A percentile compares a stretch with the other conserved stretches of the same genome.
These are phyloP conservation scores for Mycteria americana DNA, from an alignment of 2,797 vertebrate genomes.

Conservation along the genomic window DNA sequence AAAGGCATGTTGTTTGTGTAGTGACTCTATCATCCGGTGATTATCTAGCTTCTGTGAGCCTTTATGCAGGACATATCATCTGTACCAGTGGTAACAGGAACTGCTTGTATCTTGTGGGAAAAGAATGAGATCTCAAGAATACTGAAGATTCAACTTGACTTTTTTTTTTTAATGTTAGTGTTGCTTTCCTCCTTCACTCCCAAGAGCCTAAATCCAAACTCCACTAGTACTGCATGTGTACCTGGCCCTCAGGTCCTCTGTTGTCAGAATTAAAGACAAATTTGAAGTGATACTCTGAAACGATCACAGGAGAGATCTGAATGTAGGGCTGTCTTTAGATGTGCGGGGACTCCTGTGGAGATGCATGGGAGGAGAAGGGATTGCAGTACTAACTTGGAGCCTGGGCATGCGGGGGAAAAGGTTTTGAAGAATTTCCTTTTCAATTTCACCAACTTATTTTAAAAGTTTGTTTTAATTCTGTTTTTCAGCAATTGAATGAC, in stretches of 20 bases:
- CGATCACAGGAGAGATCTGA: neutral
- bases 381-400: neutral
- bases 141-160: neutral
- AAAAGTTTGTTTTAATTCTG: neutral
- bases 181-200: neutral
- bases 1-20: neutral
- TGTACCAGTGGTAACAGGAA: neutral
- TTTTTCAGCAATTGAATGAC: constrained; percentile 91
- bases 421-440: neutral
- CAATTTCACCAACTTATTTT: neutral
- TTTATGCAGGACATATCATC: neutral
- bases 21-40: neutral
- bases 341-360: neutral
- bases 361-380: neutral
- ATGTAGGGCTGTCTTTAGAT: neutral
- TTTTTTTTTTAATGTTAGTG: neutral
- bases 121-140: neutral
- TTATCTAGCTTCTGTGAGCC: neutral
- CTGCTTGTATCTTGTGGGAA: neutral
- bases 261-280: neutral
- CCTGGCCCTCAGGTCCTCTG: neutral
- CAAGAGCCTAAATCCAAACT: neutral
- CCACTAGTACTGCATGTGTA: too few species aligned
- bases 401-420: neutral
- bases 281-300: neutral